These are phyloP conservation scores for Lasius fuliginosus DNA, from an alignment of 2,888 invertebrate species.

Conservation along the genomic window DNA sequence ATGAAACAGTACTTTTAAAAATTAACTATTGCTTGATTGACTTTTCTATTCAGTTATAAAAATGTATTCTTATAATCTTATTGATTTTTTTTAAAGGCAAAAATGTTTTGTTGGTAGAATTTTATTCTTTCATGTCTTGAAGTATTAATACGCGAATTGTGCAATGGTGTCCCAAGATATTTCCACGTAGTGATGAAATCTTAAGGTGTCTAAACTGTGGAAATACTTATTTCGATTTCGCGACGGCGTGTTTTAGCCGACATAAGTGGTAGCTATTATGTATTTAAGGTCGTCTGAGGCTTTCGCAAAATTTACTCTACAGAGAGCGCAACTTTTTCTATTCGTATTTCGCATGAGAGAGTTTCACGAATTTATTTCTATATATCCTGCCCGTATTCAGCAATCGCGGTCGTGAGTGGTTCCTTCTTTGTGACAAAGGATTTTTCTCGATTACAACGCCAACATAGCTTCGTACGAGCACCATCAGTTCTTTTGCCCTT, in stretches of 20 bases:
- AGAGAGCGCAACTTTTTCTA: conserved; percentile 44
- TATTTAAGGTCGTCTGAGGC: conserved; percentile 60
- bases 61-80: background rate
- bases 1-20: background rate
- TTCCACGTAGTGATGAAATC: background rate
- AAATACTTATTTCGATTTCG: conserved; percentile 40
- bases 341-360: conserved; percentile 61
- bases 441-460: conserved; percentile 57
- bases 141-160: background rate
- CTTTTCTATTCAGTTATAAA: background rate
- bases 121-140: background rate
- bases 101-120: background rate
- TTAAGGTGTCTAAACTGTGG: background rate
- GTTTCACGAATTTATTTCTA: conserved; percentile 66
- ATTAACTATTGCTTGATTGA: background rate
- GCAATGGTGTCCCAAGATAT: background rate
- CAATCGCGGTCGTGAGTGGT: conserved; percentile 58
- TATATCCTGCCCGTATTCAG: conserved; percentile 49
- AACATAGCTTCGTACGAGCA: background rate
- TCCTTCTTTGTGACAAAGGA: conserved; percentile 46
- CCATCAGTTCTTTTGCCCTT: background rate
- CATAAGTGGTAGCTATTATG: conserved; percentile 70
- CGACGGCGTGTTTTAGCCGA: conserved; percentile 27
- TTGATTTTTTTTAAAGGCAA: background rate
- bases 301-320: conserved; percentile 49